Evolutionary conservation across 2,113 vertebrate species (phyloP), one percentile per base, ranked within the genome.

Genomic region (Albula glossodonta): DNA sequence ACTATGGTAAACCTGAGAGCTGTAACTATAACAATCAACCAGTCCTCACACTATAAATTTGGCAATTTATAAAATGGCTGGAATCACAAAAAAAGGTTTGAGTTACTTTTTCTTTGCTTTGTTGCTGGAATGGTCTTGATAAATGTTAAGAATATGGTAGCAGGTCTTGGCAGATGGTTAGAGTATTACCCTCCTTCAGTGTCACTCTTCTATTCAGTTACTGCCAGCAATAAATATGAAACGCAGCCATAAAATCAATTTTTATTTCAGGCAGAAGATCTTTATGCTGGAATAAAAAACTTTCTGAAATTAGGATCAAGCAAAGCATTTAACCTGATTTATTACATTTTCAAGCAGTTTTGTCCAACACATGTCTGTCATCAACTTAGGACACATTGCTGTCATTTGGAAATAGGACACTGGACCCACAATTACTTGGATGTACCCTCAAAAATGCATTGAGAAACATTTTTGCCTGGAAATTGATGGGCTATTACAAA

Each of bases 141-240:
- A 57, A 17, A 48, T 60, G 48, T 82, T 57, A 1, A 8, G 51
- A 63, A 60, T 57, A 48, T 57, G n/a, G 51, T 53, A 41, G 52
- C 51, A 82, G 31, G 19, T 13, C 81, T 56, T 57, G 81, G 52
- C 22, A 82, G 53, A 57, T 57, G 53, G 17, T 56, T 60, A 82
- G 17, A 48, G n/a, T 13, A 57, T 82, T 82, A 56, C 9, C n/a
- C 52, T 60, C 53, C 81, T 82, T 57, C 52, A 60, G 22, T 60
- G 25, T 60, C 81, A 57, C 81, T 56, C 25, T 57, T 82, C 53
- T 25, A 82, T 41, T 82, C 53, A n/a, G n/a, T 31, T 82, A 82
- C 22, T 57, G 25, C 81, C 81, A 53, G 52, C 81, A 82, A 82
- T 82, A 82, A 82, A 82, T 57, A 82, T 82, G 81, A 82, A 82